These are phyloP conservation scores for Styela clava DNA, from an alignment of 23 tunicate genomes.

Conservation along the genomic window DNA sequence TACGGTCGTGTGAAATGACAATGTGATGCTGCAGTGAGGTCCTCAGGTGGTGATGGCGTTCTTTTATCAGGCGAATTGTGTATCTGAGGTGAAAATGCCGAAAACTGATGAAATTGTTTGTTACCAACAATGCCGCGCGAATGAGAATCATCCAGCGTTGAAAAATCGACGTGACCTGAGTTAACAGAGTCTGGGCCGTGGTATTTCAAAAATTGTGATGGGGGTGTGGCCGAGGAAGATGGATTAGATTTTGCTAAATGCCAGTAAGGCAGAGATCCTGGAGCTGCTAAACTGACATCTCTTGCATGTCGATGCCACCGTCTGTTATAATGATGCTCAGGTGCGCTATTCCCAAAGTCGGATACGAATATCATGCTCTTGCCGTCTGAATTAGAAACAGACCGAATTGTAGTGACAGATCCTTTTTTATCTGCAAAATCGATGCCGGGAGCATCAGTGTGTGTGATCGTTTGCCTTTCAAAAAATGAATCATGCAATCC, in stretches of 20 bases:
- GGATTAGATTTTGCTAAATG: constrained; percentile 17
- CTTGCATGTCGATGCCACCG: constrained; percentile 57
- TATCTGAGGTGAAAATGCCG: neutral
- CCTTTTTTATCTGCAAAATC: neutral
- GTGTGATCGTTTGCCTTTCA: constrained; percentile 1
- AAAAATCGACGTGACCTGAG: neutral
- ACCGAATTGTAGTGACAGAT: constrained; percentile 29
- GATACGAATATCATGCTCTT: neutral
- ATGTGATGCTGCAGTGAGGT: neutral
- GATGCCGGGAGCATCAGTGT: too few species aligned
- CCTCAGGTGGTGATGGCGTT: neutral
- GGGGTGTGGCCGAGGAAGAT: constrained; percentile 12
- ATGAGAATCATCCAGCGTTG: neutral
- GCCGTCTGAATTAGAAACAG: constrained; percentile 44
- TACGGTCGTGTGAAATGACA: neutral
- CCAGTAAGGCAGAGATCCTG: constrained; percentile 15
- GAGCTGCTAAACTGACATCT: constrained; percentile 76
- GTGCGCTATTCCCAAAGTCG: constrained; percentile 5
- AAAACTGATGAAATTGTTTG: neutral
- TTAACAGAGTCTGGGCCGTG: neutral
- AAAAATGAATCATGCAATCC: constrained; percentile 18
- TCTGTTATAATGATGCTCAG: constrained; percentile 6
- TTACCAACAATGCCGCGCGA: neutral
- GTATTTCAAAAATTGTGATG: constrained; percentile 18
- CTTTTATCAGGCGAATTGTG: neutral